Base-by-base conservation (phyloP, 2,888 invertebrate genomes). In the Plebejus anna region DNA sequence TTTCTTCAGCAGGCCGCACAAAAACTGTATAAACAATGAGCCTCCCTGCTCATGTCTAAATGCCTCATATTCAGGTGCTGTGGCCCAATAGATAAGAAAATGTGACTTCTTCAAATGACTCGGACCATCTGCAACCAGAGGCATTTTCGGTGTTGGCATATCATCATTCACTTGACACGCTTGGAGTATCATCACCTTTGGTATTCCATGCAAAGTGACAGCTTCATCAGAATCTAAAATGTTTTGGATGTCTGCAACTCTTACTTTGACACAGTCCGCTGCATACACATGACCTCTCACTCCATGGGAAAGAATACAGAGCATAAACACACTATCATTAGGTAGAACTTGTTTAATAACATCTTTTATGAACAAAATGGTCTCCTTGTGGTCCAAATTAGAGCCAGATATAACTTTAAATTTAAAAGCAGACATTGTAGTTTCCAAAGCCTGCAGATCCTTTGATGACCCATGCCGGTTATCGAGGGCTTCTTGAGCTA, bases 271-370 rank as follows among this genome's bases (percentile, higher is more conserved):
- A 61, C 89, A 90, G 81, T 94, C 91, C 22, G 92, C 89, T 76
- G 92, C 90, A 85, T 85, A 93, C 0, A 94, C 84, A 82, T 91
- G 88, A 0, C 89, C 94, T 78, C 84, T 87, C 1, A 91, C 88
- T 59, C 94, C 94, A 84, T 94, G 93, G 72, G 93, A 93, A 32
- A 94, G 80, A 79, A 94, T 89, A 80, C 92, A 94, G 11, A 94
- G 80, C 84, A 94, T 87, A 76, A 93, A 93, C 61, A 92, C 84
- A 80, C 93, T 94, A 77, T 92, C 90, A 55, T 89, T 84, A 75
- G 81, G 78, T 55, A 78, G 79, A 22, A 91, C 86, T 80, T 86
- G 81, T 73, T 82, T 83, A 59, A 92, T 81, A 4, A 87, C 84
- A 78, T 86, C 81, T 82, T 86, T 88, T 1, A 94, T 88, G 77